Conservation (phyloP, 1,140 invertebrate genomes). For the Trachymyrmex cornetzi region DNA sequence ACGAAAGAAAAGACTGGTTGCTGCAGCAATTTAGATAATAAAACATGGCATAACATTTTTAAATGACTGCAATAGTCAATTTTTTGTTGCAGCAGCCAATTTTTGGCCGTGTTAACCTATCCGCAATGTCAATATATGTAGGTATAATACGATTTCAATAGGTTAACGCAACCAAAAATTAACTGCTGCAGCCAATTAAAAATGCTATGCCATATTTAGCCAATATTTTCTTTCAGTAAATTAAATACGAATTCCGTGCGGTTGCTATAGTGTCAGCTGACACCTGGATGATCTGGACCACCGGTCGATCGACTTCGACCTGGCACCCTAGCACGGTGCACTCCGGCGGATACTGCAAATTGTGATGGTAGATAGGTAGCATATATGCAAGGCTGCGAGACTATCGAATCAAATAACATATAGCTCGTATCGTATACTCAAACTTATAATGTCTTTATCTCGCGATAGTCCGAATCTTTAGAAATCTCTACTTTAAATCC, state of each 20-base stretch:
- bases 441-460: slow-evolving; percentile 39
- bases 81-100: too few relatives aligned
- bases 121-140: too few relatives aligned
- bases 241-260: slow-evolving; percentile 63
- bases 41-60: too few relatives aligned
- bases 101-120: too few relatives aligned
- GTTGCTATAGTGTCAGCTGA: slow-evolving; percentile 49
- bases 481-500: background rate
- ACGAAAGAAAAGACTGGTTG: too few relatives aligned
- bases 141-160: too few relatives aligned
- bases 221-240: too few relatives aligned
- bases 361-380: slow-evolving; percentile 75
- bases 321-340: slow-evolving; percentile 74
- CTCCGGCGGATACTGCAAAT: slow-evolving; percentile 67
- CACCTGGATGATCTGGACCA: slow-evolving; percentile 72
- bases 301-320: slow-evolving; percentile 73
- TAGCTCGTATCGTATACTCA: slow-evolving; percentile 51
- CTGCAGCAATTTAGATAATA: too few relatives aligned
- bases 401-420: slow-evolving; percentile 80
- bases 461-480: background rate
- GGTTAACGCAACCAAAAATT: too few relatives aligned
- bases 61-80: too few relatives aligned
- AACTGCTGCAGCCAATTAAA: too few relatives aligned
- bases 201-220: too few relatives aligned
- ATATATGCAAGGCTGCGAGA: slow-evolving; percentile 70